These are phyloP conservation scores for Elephantulus edwardii DNA, from an alignment of 2,113 vertebrate species.

Conservation along the genomic window DNA sequence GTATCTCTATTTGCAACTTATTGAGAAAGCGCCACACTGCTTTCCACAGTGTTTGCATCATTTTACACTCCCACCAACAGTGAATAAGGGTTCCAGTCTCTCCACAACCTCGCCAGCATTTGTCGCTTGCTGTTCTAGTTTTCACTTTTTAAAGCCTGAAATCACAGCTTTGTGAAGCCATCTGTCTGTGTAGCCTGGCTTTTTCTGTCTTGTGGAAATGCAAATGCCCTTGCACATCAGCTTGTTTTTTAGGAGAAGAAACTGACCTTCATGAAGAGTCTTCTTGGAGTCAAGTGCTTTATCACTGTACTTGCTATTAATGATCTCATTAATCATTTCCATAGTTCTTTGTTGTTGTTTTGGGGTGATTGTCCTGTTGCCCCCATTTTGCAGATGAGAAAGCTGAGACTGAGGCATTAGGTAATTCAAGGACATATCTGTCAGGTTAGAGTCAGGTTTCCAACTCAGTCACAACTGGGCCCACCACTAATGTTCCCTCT, in stretches of 20 bases:
- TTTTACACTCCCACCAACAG: no score
- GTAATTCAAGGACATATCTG: background rate
- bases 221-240: rapidly evolving
- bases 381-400: background rate
- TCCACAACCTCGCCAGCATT: no score
- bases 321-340: background rate
- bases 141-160: background rate
- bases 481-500: background rate
- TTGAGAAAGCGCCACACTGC: no score
- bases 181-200: background rate
- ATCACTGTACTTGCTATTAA: rapidly evolving
- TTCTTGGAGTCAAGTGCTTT: background rate
- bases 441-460: background rate
- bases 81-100: no score
- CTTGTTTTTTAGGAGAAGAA: background rate
- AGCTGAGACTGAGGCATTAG: background rate
- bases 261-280: background rate
- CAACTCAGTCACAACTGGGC: background rate
- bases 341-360: background rate
- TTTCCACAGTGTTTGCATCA: no score
- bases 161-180: background rate
- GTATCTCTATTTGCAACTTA: no score
- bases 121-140: no score
- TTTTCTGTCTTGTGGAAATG: background rate
- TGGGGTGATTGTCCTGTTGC: background rate